A percentile compares a stretch with the other conserved stretches of the same genome.
phyloP scores from a whole-genome alignment of 2,888 invertebrate species.

The Cetonia aurata region DNA sequence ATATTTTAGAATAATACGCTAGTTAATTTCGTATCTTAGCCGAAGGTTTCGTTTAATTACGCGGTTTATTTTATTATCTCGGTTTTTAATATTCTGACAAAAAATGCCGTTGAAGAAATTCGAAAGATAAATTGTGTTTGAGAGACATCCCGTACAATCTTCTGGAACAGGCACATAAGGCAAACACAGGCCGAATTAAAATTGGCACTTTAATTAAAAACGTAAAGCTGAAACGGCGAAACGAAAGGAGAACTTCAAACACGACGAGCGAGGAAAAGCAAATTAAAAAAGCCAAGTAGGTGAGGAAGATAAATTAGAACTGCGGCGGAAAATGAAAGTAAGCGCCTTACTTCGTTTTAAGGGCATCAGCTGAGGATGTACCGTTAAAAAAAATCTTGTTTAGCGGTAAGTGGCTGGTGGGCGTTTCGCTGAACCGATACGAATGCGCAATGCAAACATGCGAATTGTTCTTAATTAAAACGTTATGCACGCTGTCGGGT shows the following conservation, averaged over 20 bases:
- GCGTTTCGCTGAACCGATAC: not conserved
- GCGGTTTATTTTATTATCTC: slow-evolving; percentile 7
- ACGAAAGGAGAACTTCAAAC: slow-evolving; percentile 40
- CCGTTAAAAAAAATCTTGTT: slow-evolving; percentile 34
- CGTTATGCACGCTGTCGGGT: slow-evolving; percentile 12
- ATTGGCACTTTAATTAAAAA: slow-evolving; percentile 41
- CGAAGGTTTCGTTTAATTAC: slow-evolving; percentile 22
- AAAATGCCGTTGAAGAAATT: slow-evolving; percentile 18
- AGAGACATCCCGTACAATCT: slow-evolving; percentile 35
- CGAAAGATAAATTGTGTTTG: slow-evolving; percentile 33
- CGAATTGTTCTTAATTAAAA: slow-evolving; percentile 33
- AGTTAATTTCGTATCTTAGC: not conserved
- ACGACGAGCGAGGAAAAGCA: slow-evolving; percentile 36
- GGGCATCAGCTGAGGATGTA: slow-evolving; percentile 38
- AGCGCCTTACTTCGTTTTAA: slow-evolving; percentile 39
- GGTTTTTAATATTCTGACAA: slow-evolving; percentile 5
- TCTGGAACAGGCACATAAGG: slow-evolving; percentile 35
- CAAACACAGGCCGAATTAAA: slow-evolving; percentile 39
- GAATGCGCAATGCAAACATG: slow-evolving; percentile 23
- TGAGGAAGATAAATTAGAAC: slow-evolving; percentile 43
- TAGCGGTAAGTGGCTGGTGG: slow-evolving; percentile 23
- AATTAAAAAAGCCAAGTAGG: slow-evolving; percentile 44
- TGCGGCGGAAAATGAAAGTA: slow-evolving; percentile 43
- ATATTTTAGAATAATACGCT: no score
- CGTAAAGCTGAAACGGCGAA: slow-evolving; percentile 41